Evolutionary conservation across 2,113 vertebrate genomes (phyloP), one percentile per base, ranked within the genome.

Genomic region (Labeo rohita): DNA sequence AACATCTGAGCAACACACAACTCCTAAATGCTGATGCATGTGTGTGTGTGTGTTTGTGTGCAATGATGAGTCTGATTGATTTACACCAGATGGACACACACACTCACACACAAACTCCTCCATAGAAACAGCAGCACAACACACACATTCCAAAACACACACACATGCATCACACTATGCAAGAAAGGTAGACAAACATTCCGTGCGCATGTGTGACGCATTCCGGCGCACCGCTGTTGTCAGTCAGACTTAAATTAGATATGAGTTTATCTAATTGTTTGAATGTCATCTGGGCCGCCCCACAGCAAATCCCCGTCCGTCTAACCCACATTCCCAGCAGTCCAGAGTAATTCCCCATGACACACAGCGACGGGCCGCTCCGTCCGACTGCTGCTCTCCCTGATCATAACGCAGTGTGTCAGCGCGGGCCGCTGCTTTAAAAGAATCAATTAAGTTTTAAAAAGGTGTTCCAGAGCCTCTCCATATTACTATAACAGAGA

Each of bases 301-400:
- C 91, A 89, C 85, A 88, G 86, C 66, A 92, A 95, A 92, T 90
- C 90, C 88, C 80, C 16, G 4, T 87, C 87, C 84, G 93, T 95
- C 94, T 94, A 95, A 93, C 93, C 93, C 89, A 87, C 91, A 95
- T 95, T 94, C 93, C 92, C 92, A 90, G 89, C 92, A 76, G 89
- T 92, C 92, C 91, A 85, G 43, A 80, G 90, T 92, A 91, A 93
- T 92, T 90, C 82, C 61, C 45, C 6, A 7, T 9, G 36, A 80
- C 49, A 82, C 63, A 74, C 63, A 85, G 45, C 15, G 0, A 1
- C 66, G 15, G 65, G 28, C 23, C 65, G 91, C 91, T 65, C 61
- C 23, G 2, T 65, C 23, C 89, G 80, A 90, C 92, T 88, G 81
- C 89, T 89, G 39, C 70, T 92, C 88, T 91, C 87, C 3, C 11